Evolutionary conservation across 2,888 invertebrate genomes (phyloP).

Genomic region (Mesoligia furuncula): DNA sequence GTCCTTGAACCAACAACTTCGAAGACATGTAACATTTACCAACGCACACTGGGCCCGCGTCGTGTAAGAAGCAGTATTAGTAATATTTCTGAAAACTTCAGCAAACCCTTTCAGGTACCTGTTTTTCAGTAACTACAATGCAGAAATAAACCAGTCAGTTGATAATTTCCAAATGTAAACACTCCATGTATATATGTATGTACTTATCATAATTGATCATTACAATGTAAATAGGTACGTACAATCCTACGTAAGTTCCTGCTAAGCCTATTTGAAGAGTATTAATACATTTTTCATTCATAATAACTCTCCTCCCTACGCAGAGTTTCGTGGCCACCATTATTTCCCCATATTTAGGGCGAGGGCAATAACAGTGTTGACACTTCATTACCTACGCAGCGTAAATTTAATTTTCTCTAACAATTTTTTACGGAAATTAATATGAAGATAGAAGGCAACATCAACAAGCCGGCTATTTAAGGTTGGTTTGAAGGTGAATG

Average conservation of each 20-base stretch:
- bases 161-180: background rate
- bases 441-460: background rate
- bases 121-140: background rate
- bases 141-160: no score
- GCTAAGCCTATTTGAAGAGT: slow-evolving; percentile 12
- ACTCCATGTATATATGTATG: slow-evolving; percentile 3
- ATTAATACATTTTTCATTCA: slow-evolving; percentile 36
- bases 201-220: slow-evolving; percentile 24
- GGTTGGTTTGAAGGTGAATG: background rate
- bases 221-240: background rate
- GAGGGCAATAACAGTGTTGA: slow-evolving; percentile 42
- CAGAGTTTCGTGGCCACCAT: slow-evolving; percentile 37
- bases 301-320: slow-evolving; percentile 7
- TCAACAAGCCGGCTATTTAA: background rate
- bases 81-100: background rate
- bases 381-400: slow-evolving; percentile 45
- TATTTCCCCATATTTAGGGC: slow-evolving; percentile 47
- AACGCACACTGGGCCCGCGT: background rate
- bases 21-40: background rate
- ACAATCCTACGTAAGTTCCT: slow-evolving; percentile 13
- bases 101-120: background rate
- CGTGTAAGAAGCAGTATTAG: no score
- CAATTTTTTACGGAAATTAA: slow-evolving; percentile 21
- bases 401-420: slow-evolving; percentile 38
- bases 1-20: background rate